A percentile compares a stretch with the other conserved stretches of the same genome.
phyloP scores from a whole-genome alignment of 2,113 vertebrate species.

The Telmatochromis brachygnathus region DNA sequence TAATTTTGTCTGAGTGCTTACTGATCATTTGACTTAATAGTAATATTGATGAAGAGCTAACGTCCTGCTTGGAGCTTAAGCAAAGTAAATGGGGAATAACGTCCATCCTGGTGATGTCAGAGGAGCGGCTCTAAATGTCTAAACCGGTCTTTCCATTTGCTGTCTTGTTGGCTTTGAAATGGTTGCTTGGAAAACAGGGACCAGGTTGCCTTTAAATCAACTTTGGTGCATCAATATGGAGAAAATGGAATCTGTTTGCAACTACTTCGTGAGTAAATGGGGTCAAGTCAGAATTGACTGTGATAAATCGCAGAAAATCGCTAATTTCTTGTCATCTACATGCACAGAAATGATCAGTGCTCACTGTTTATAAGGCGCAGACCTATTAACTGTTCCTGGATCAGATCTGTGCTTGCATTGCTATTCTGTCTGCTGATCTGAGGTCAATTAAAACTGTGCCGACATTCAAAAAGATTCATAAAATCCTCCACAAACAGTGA shows the following conservation, averaged over 20 bases:
- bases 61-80: not conserved
- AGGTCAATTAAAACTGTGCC: not conserved
- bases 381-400: not conserved
- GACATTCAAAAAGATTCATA: not conserved
- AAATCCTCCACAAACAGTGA: not conserved
- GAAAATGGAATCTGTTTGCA: not conserved
- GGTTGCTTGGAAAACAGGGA: not conserved
- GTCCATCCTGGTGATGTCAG: not conserved
- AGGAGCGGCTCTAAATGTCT: not conserved
- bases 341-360: not conserved
- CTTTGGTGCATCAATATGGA: not conserved
- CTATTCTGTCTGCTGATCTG: rapidly evolving
- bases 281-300: not conserved
- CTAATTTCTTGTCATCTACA: not conserved
- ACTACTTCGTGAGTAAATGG: rapidly evolving
- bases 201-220: not conserved
- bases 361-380: not conserved
- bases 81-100: not conserved
- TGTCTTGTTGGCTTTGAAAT: not conserved
- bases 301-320: not conserved
- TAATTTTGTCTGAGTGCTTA: not conserved
- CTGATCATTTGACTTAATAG: not conserved
- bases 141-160: not conserved
- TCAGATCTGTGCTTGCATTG: not conserved
- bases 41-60: not conserved